A percentile compares a stretch with the other conserved stretches of the same genome.
phyloP scores from a whole-genome alignment of 2,797 vertebrate genomes.

The Tragelaphus oryx region DNA sequence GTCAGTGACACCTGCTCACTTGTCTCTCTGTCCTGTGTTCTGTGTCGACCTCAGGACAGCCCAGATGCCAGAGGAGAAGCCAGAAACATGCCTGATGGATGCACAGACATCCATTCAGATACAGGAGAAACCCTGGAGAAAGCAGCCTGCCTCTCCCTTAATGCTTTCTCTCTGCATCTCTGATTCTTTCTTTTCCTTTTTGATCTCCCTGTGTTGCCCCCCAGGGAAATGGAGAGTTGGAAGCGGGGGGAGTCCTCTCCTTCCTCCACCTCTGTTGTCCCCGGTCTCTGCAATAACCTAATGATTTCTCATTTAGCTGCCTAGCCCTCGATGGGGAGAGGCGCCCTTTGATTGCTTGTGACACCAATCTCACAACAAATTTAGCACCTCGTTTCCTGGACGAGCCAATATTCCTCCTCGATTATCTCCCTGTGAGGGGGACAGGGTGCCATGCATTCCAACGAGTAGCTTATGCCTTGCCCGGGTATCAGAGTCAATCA shows the following conservation, averaged over 20 bases:
- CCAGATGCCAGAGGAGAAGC: background rate
- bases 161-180: background rate
- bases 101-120: background rate
- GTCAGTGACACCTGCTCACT: background rate
- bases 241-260: background rate
- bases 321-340: background rate
- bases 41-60: background rate
- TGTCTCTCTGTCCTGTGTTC: background rate
- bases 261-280: background rate
- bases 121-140: background rate
- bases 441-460: slow-evolving; percentile 48
- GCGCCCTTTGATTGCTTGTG: slow-evolving; percentile 68
- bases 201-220: background rate
- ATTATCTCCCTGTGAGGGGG: slow-evolving; percentile 68
- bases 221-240: background rate
- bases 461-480: slow-evolving; percentile 8
- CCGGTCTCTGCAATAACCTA: slow-evolving; percentile 39
- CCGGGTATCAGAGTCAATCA: slow-evolving; percentile 40
- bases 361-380: slow-evolving; percentile 80
- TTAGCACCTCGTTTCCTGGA: slow-evolving; percentile 78
- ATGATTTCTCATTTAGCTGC: slow-evolving; percentile 69
- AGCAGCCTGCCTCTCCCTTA: background rate
- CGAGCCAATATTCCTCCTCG: slow-evolving; percentile 77
- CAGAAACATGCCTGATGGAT: background rate
- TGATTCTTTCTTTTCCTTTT: background rate